Evolutionary conservation across 2,113 vertebrate species (phyloP).

Genomic region (Solea solea): DNA sequence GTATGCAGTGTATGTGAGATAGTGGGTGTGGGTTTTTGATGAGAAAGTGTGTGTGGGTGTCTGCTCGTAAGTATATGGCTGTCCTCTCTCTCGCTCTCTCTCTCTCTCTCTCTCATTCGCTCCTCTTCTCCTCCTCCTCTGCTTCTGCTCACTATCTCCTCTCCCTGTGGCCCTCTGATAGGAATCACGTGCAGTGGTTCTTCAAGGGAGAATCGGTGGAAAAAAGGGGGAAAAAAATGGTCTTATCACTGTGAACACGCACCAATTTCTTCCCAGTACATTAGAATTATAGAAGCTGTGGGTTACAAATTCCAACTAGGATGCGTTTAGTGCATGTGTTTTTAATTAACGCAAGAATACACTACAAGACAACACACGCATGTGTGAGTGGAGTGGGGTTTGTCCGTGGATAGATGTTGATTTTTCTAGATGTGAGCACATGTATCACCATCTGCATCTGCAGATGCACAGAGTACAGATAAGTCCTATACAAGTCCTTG

Average conservation of each 20-base stretch:
- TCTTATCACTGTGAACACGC: neutral
- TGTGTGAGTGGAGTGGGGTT: too few relatives aligned
- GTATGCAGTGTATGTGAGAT: slow-evolving; percentile 45
- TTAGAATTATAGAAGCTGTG: neutral
- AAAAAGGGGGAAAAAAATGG: too few relatives aligned
- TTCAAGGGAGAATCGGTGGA: slow-evolving; percentile 35
- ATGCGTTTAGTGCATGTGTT: neutral
- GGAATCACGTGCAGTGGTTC: slow-evolving; percentile 55
- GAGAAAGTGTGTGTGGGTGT: slow-evolving; percentile 56
- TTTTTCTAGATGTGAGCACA: slow-evolving; percentile 2
- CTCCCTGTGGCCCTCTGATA: slow-evolving; percentile 51
- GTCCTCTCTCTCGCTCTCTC: slow-evolving; percentile 35
- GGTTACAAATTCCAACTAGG: neutral
- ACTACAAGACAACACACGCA: too few relatives aligned
- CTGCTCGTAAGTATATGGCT: slow-evolving; percentile 47
- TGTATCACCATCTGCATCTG: neutral
- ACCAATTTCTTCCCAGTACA: neutral
- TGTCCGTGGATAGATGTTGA: neutral
- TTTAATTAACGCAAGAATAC: too few relatives aligned
- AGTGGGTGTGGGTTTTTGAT: slow-evolving; percentile 48
- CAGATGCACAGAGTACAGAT: slow-evolving; percentile 7
- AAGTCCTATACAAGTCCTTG: neutral
- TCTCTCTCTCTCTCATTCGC: slow-evolving; percentile 11
- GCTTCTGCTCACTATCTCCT: slow-evolving; percentile 58
- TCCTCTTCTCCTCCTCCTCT: slow-evolving; percentile 25